Base-by-base conservation (phyloP, 2,113 vertebrate genomes). In the Mustela nigripes region DNA sequence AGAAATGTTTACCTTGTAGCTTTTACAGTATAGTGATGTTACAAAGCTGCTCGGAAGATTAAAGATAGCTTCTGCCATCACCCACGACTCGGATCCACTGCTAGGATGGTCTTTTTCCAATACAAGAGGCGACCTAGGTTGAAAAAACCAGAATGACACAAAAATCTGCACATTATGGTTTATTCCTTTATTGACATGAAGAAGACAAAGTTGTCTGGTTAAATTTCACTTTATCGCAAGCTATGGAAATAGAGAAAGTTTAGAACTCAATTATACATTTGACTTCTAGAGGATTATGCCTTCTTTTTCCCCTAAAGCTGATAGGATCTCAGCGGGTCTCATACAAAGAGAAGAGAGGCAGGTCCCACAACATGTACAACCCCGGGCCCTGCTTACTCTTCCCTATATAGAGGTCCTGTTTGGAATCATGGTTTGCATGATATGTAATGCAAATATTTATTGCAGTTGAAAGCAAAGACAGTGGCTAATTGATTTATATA, bases 121-220 rank as follows among this genome's bases (percentile, higher is more conserved):
- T 14, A 15, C 65, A 9, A 87, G 92, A 94, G 26, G 5, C 5
- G 16, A 0, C 1, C 0, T 7, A 14, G 33, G 36, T n/a, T 84
- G 50, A 50, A 62, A 81, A 73, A 73, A 36, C 69, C 18, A 67
- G 60, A 82, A 73, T 4, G 26, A 19, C 26, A 36, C 22, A 58
- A 48, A 91, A 62, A 56, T 58, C 26, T 86, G 1, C 71, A 58
- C 2, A 15, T 39, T 81, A 21, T 81, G 42, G n/a, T 58, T 89
- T 31, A 82, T 87, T 96, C 89, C 9, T 73, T 96, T 93, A 12
- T 76, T 96, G 96, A 67, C 16, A 96, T 19, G 10, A 95, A 71
- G 22, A 28, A 95, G 97, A 86, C 1, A 0, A 92, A 58, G 3
- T 21, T 63, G 73, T 88, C 36, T 89, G 96, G 67, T 21, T 62